Base-by-base conservation (phyloP, 2,888 invertebrate genomes). In the Acleris emargana region DNA sequence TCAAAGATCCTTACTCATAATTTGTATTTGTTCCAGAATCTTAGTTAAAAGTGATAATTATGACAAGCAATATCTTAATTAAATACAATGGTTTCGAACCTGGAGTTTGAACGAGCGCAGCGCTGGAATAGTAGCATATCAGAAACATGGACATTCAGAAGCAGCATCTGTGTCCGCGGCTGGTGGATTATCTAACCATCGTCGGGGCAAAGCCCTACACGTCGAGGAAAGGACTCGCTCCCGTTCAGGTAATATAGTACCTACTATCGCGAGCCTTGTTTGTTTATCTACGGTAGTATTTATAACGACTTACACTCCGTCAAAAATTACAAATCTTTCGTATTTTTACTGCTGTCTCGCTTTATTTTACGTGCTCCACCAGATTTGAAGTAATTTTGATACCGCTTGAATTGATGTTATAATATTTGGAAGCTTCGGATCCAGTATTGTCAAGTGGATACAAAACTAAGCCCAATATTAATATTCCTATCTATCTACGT, bases 151-250 rank as follows among this genome's bases (percentile, higher is more conserved):
- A 93, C 76, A 84, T 93, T 74, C 97, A 97, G 87, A 95, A 96
- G 83, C 96, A 96, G 84, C 96, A 95, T 80, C 87, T 97, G 77
- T 97, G 97, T 86, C 97, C 97, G 81, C 95, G 97, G 75, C 93
- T 97, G 81, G 96, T 97, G 91, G 99, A 99, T 94, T 99, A 99
- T 91, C 94, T 99, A 84, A 97, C 99, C 76, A 97, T 99, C 81
- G 99, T 99, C 77, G 99, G 99, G 77, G 97, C 97, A 38, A 94
- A 96, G 73, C 96, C 97, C 71, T 94, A 94, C 75, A 94, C 94
- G 64, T 92, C 93, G 64, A 93, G 93, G 60, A 94, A 93, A 84
- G 86, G 95, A 86, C 93, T 95, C 86, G 94, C 97, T 76, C 95
- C 96, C 49, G 96, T 97, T 62, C 97, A 97, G 95, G 97, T 97